These are phyloP conservation scores for Dyspetes luteomarginatus DNA, from an alignment of 2,888 invertebrate genomes.

Conservation along the genomic window DNA sequence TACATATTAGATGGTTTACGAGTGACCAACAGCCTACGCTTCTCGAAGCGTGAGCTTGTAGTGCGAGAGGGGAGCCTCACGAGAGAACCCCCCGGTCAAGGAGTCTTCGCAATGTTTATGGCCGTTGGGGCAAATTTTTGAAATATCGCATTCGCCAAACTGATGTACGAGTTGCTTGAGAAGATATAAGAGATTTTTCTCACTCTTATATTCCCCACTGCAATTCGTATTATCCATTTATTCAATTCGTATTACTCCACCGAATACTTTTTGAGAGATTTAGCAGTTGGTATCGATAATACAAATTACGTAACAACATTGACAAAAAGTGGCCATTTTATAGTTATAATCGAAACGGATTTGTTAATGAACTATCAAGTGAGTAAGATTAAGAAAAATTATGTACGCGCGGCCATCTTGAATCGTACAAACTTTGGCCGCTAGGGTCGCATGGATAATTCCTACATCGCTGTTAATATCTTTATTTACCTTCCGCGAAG, in stretches of 20 bases:
- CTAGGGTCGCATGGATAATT: neutral
- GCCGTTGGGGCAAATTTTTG: slow-evolving; percentile 71
- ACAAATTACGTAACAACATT: neutral
- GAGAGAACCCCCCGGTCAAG: slow-evolving; percentile 33
- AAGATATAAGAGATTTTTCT: slow-evolving; percentile 52
- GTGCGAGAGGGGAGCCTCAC: slow-evolving; percentile 6
- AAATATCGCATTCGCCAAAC: slow-evolving; percentile 62
- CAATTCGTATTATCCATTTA: neutral
- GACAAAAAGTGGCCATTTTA: too few relatives aligned
- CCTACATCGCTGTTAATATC: neutral
- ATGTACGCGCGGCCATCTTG: neutral
- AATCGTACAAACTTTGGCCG: neutral
- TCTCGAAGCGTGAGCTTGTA: slow-evolving; percentile 52
- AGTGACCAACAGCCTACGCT: slow-evolving; percentile 36
- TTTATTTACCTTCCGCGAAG: slow-evolving; percentile 6
- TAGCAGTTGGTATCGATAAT: neutral
- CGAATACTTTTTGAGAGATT: too few relatives aligned
- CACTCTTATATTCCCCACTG: slow-evolving; percentile 11
- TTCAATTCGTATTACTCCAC: slow-evolving; percentile 14
- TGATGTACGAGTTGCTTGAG: slow-evolving; percentile 51
- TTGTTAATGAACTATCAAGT: neutral
- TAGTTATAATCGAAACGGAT: neutral
- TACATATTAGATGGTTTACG: slow-evolving; percentile 39
- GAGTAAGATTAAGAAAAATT: neutral
- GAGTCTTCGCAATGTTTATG: slow-evolving; percentile 68